Evolutionary conservation across 2,113 vertebrate species (phyloP).

Genomic region (Periophthalmodon schlosseri): DNA sequence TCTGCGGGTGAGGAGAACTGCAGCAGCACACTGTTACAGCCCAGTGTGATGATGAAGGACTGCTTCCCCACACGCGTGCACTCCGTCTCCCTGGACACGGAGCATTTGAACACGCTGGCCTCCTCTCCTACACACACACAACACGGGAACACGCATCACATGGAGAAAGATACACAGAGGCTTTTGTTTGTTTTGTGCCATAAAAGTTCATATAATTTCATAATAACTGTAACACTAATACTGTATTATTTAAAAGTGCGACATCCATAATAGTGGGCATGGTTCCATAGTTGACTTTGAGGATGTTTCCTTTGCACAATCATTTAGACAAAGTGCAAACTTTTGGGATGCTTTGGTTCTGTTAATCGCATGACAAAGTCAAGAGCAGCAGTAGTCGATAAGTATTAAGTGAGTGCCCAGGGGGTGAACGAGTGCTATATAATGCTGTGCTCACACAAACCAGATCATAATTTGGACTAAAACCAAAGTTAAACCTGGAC

Average conservation of each 20-base stretch:
- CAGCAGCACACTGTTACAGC: slow-evolving; percentile 92
- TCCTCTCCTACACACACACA: slow-evolving; percentile 79
- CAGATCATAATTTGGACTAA: no score
- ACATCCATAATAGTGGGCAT: no score
- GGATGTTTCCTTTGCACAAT: background rate
- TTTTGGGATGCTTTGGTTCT: no score
- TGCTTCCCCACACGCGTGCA: slow-evolving; percentile 96
- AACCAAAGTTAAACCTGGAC: no score
- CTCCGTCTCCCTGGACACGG: slow-evolving; percentile 87
- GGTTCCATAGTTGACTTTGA: no score
- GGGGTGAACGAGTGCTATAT: no score
- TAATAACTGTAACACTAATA: no score
- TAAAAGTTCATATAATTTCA: background rate
- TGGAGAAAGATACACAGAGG: background rate
- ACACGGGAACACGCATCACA: background rate
- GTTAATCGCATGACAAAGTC: no score
- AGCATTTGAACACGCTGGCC: slow-evolving; percentile 91
- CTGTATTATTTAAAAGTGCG: no score
- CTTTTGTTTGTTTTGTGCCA: background rate
- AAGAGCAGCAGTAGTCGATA: no score
- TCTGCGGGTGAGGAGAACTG: slow-evolving; percentile 93
- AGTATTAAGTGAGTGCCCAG: no score
- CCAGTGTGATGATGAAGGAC: slow-evolving; percentile 95
- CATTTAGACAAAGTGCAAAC: background rate
- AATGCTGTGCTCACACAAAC: no score